These are phyloP conservation scores for Onchidella celtica DNA, from an alignment of 2,888 invertebrate genomes.

Conservation along the genomic window DNA sequence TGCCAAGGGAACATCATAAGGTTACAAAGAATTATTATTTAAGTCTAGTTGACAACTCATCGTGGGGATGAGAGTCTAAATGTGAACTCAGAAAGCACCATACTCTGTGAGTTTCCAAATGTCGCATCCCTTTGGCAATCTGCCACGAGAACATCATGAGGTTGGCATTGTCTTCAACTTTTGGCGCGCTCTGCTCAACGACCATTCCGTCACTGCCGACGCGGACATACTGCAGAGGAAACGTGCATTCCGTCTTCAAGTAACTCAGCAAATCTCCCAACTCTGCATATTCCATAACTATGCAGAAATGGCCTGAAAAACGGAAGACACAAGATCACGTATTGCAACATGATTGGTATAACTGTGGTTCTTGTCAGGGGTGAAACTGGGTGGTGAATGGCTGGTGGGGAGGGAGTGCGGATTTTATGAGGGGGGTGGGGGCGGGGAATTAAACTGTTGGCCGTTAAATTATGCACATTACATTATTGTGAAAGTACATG, in stretches of 20 bases:
- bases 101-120: slow-evolving; percentile 57
- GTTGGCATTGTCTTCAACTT: slow-evolving; percentile 54
- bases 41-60: no score
- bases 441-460: no score
- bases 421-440: not conserved
- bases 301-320: slow-evolving; percentile 56
- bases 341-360: no score
- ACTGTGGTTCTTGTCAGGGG: no score
- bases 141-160: slow-evolving; percentile 62
- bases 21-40: no score
- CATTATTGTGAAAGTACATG: no score
- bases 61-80: no score
- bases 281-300: slow-evolving; percentile 62
- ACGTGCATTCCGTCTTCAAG: slow-evolving; percentile 52
- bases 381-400: not conserved
- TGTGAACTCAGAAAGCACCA: not conserved
- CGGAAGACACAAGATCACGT: not conserved
- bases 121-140: slow-evolving; percentile 61
- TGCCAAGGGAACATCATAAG: slow-evolving; percentile 62
- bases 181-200: slow-evolving; percentile 52
- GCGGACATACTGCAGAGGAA: slow-evolving; percentile 53
- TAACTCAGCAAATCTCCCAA: slow-evolving; percentile 60
- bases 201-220: slow-evolving; percentile 53
- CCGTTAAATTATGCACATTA: no score
- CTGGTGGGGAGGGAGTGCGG: not conserved